These are phyloP conservation scores for Lasioglossum zephyrum DNA, from an alignment of 2,888 invertebrate genomes.

Conservation along the genomic window DNA sequence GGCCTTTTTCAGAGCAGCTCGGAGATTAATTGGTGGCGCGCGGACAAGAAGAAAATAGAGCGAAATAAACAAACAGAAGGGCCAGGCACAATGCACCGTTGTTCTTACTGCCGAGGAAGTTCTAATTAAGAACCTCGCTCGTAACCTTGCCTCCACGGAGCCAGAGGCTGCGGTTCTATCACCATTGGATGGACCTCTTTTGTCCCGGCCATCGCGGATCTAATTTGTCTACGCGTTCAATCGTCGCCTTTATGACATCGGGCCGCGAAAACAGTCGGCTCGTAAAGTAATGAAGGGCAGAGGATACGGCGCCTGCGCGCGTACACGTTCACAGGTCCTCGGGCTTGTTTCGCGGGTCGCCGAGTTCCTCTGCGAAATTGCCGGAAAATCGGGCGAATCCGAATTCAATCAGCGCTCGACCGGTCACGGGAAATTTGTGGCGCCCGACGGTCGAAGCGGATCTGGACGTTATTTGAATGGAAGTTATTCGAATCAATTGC, in stretches of 20 bases:
- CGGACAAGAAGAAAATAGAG: not conserved
- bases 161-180: not conserved
- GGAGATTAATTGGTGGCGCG: not conserved
- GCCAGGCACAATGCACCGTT: not conserved
- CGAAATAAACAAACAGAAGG: not conserved
- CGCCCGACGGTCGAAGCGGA: not conserved
- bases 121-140: constrained; percentile 2
- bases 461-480: not conserved
- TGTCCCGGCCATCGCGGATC: not conserved
- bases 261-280: not conserved
- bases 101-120: not conserved
- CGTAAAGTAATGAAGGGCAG: not conserved
- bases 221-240: constrained; percentile 1
- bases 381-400: constrained; percentile 2
- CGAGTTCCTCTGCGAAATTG: constrained; percentile 1
- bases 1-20: not conserved
- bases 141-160: not conserved
- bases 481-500: not conserved
- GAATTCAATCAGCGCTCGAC: not conserved
- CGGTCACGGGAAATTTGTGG: not conserved
- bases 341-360: not conserved
- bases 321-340: not conserved
- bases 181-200: not conserved
- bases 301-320: not conserved
- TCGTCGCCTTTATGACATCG: not conserved